Conservation (phyloP, 2,888 invertebrate species). For the Timandra comae region DNA sequence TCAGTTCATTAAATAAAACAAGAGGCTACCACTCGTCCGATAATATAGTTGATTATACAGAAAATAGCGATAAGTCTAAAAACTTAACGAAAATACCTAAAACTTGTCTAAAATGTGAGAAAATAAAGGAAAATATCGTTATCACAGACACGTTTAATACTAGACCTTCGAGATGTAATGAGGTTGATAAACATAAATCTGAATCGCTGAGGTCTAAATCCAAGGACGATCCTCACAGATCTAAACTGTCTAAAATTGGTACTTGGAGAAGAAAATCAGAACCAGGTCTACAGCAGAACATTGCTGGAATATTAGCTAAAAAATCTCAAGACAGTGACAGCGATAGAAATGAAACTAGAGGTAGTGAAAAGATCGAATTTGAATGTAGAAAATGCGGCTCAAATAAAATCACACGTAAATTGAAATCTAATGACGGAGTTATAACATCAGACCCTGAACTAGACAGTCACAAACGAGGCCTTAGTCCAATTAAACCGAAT, state of each 20-base stretch:
- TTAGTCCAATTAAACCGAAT: conserved; percentile 40
- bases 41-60: conserved; percentile 60
- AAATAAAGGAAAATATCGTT: conserved; percentile 71
- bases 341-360: conserved; percentile 48
- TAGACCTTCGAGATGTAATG: conserved; percentile 57
- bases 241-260: conserved; percentile 72
- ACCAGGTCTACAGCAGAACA: conserved; percentile 77
- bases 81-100: conserved; percentile 56
- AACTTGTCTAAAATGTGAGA: conserved; percentile 68
- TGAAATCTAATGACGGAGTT: conserved; percentile 39
- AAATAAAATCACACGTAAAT: conserved; percentile 57
- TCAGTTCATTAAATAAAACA: conserved; percentile 51
- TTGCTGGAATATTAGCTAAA: conserved; percentile 42
- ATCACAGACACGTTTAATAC: conserved; percentile 49
- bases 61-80: conserved; percentile 47
- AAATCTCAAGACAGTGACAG: conserved; percentile 56
- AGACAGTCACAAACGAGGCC: conserved; percentile 41
- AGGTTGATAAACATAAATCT: conserved; percentile 45
- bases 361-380: conserved; percentile 64
- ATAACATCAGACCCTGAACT: conserved; percentile 57
- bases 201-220: conserved; percentile 72
- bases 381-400: conserved; percentile 68
- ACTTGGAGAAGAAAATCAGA: conserved; percentile 85
- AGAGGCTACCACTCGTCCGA: conserved; percentile 68
- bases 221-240: conserved; percentile 69